Evolutionary conservation across 2,113 vertebrate genomes (phyloP), one percentile per base, ranked within the genome.

Genomic region (Trochalopteron elliotii): DNA sequence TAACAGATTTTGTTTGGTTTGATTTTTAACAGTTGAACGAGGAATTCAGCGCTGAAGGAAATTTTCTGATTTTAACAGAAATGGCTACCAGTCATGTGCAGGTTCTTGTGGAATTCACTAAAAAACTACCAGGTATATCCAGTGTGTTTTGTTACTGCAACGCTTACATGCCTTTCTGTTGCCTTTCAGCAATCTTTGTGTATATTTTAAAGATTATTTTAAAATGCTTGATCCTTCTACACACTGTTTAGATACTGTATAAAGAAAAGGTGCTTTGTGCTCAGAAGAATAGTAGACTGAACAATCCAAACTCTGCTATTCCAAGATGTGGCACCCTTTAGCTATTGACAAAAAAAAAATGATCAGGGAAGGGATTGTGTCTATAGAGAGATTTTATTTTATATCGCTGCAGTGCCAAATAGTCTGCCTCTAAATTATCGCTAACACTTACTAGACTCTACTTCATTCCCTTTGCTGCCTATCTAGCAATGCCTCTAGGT

Each of bases 61-160:
- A 99, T 97, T 99, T 99, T 97, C 98, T 99, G 24, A 98, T 99
- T 63, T 96, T 99, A 97, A 99, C 99, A 55, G 99, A 99, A 97
- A 99, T 99, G 98, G 99, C 99, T 80, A 99, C 99, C 31, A 99
- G 97, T 97, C 99, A 99, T 35, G 99, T 99, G 64, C 99, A 99
- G 91, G 98, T 99, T 79, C 98, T 99, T 57, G 99, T 99, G 89
- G 99, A 99, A 97, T 99, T 99, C 97, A 99, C 99, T 27, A 99
- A 99, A 98, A 99, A 98, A 79, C 98, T 99, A 82, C 99, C 99
- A 99, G 99, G 98, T 99, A 98, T 67, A 68, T 79, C 49, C 42
- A 77, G 10, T 18, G 2, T 61, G 7, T 39, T 39, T 75, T 93
- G 24, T 33, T 75, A 23, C 15, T 59, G 28, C 35, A 49, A 59